Base-by-base conservation (phyloP, 2,113 vertebrate genomes). In the Cardinalis cardinalis region DNA sequence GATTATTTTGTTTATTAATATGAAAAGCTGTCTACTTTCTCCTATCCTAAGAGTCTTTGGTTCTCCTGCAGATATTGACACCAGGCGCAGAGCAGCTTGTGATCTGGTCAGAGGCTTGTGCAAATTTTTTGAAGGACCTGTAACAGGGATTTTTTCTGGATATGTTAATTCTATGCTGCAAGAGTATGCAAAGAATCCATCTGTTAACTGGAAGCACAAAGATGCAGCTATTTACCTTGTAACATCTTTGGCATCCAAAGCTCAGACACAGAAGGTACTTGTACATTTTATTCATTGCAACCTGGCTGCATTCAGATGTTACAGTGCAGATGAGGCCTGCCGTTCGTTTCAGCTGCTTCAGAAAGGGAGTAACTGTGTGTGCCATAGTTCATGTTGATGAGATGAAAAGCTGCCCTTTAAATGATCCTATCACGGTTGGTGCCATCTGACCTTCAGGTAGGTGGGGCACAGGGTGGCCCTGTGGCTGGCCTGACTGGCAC, bases 171-270 rank as follows among this genome's bases (percentile, higher is more conserved):
- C 99, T 4, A 99, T 99, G 99, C 97, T 99, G 51, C 95, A 97
- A 25, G 99, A 99, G 95, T 99, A 99, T 58, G 98, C 99, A 52
- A 99, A 99, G 97, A 99, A 98, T 90, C 99, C 99, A 5, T 95
- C 97, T 49, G 94, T 97, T 79, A 99, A 99, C 97, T 99, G 99
- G 99, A 99, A 99, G 92, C 99, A 99, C 96, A 99, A 99, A 97
- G 99, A 99, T 92, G 99, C 99, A 64, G 99, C 99, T 46, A 99
- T 99, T 97, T 99, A 99, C 95, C 97, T 99, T 77, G 99, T 99
- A 79, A 99, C 99, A 0, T 99, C 99, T 18, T 97, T 99, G 95
- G 99, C 99, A 43, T 99, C 99, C 15, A 99, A 99, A 98, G 99
- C 99, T 68, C 99, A 99, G 84, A 99, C 99, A 28, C 99, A 99